Evolutionary conservation across 2,797 vertebrate genomes (phyloP), one percentile per base, ranked within the genome.

Genomic region (Microhierax caerulescens): DNA sequence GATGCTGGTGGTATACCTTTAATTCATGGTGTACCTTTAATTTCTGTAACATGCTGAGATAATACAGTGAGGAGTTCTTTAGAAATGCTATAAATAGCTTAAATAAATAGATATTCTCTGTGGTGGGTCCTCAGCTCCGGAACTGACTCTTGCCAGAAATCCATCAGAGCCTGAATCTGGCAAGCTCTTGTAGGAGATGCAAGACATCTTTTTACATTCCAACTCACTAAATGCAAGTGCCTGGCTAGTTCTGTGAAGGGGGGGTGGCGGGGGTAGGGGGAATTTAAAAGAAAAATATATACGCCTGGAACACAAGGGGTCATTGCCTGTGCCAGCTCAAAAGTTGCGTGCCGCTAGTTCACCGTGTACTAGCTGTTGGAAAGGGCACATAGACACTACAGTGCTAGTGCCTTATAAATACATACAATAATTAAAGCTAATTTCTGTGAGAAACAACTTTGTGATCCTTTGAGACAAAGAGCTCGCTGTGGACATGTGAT

Each of bases 21-120:
- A 97, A 96, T 95, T 95, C 91, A 93, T 9, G 56, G 61, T 78
- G 80, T 93, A 95, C 93, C 96, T 96, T 96, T 95, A 97, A 94
- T 95, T 95, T 92, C 84, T 87, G 85, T 87, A 92, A 94, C 92
- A 85, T 1, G 77, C 94, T 95, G 89, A 94, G 95, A 96, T 96
- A 97, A 97, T 94, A 90, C 95, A 97, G 90, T 54, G 89, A 96
- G 91, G 91, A 96, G 84, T 88, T 96, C 95, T 97, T 97, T 94
- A 95, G 92, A 96, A 96, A 94, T 47, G 79, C 94, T 96, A 93
- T 96, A 96, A 96, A 97, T 95, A 96, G 96, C 83, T 97, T 95
- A 96, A 96, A 96, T 95, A 96, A 97, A 97, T 96, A 97, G 96
- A 97, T 95, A 95, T 97, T 94, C 95, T 94, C 94, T 70, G 97